Conservation (phyloP, 2,113 vertebrate genomes). For the Tachycineta bicolor region DNA sequence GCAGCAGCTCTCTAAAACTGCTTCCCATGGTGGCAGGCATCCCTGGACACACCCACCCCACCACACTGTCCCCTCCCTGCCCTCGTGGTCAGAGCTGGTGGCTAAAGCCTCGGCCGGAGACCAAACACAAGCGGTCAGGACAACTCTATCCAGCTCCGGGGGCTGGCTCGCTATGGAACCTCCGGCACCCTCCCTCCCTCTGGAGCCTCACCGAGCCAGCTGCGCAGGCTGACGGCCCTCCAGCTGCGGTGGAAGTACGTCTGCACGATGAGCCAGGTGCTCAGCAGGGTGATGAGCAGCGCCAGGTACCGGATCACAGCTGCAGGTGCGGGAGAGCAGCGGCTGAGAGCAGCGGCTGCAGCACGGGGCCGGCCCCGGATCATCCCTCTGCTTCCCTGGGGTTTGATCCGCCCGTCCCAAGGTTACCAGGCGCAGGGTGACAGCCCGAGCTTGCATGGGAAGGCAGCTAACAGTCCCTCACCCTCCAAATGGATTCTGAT, state of each 20-base stretch:
- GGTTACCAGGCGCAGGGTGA: neutral
- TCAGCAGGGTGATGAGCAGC: neutral
- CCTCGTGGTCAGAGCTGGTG: neutral
- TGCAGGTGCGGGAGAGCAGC: neutral
- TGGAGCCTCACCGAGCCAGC: slow-evolving; percentile 27
- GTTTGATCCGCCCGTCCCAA: fast-evolving
- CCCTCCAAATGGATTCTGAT: neutral
- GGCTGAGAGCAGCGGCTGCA: neutral
- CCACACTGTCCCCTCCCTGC: neutral
- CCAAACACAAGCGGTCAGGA: neutral
- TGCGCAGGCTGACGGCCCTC: slow-evolving; percentile 36
- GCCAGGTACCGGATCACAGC: slow-evolving; percentile 3
- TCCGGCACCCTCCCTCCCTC: neutral
- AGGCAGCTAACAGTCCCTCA: neutral
- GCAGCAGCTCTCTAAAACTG: neutral
- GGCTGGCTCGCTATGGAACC: neutral
- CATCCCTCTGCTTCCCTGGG: neutral
- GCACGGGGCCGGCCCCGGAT: fast-evolving
- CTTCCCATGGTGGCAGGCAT: neutral
- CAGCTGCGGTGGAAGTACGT: neutral
- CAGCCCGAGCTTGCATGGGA: neutral
- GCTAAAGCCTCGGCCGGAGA: neutral
- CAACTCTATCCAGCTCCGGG: neutral
- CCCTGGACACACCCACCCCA: neutral
- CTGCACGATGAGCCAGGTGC: slow-evolving; percentile 16